phyloP scores from a whole-genome alignment of 2,797 vertebrate genomes.

The Paratrypauchen microcephalus region DNA sequence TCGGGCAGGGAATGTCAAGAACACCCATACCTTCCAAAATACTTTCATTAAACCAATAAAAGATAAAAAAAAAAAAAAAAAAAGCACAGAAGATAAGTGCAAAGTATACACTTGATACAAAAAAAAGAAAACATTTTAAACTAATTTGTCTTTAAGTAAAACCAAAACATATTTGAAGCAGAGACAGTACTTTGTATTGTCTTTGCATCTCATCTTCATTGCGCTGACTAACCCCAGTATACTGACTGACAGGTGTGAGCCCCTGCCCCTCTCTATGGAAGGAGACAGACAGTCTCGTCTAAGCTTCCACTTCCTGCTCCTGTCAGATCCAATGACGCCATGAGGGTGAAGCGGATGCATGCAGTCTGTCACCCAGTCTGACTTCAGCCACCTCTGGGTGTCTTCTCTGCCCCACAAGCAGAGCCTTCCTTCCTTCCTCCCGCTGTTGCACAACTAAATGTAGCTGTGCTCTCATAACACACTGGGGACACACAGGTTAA shows the following conservation, averaged over 20 bases:
- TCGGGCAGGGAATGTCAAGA: slow-evolving; percentile 53
- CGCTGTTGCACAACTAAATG: slow-evolving; percentile 39
- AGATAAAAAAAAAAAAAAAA: no score
- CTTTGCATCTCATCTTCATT: slow-evolving; percentile 11
- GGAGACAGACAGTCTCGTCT: slow-evolving; percentile 56
- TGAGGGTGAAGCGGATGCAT: slow-evolving; percentile 53
- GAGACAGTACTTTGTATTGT: slow-evolving; percentile 7
- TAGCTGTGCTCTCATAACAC: slow-evolving; percentile 63
- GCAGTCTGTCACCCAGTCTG: slow-evolving; percentile 67
- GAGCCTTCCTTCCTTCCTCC: slow-evolving; percentile 28
- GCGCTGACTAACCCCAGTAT: slow-evolving; percentile 27
- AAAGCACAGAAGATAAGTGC: slow-evolving; percentile 40
- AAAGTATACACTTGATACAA: neutral
- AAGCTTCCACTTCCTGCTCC: slow-evolving; percentile 57
- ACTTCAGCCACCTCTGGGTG: slow-evolving; percentile 74
- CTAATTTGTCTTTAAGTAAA: neutral
- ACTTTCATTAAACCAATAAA: slow-evolving; percentile 52
- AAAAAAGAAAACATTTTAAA: neutral
- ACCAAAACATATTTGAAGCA: no score
- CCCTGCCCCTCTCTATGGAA: slow-evolving; percentile 42
- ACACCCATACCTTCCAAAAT: slow-evolving; percentile 54
- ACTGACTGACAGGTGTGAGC: slow-evolving; percentile 65
- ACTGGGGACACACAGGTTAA: slow-evolving; percentile 66
- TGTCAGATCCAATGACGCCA: slow-evolving; percentile 74
- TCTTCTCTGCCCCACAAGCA: slow-evolving; percentile 54